Evolutionary conservation across 2,113 vertebrate genomes (phyloP).

Genomic region (Tamias sibiricus): DNA sequence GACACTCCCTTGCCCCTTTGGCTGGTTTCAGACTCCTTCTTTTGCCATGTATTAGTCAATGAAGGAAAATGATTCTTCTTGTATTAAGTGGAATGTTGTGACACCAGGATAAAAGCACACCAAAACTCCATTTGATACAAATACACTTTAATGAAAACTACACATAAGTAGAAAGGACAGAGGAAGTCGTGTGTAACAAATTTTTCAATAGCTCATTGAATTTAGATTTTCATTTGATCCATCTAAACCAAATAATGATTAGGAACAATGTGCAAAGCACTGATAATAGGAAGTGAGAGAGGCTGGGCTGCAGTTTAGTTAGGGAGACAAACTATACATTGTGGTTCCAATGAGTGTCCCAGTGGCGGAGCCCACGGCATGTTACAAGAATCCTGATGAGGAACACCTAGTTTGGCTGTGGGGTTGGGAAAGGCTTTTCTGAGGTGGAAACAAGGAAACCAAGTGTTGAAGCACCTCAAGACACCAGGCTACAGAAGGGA

Average conservation of each 20-base stretch:
- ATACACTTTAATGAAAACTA: slow-evolving; percentile 40
- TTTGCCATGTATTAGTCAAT: neutral
- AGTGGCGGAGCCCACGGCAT: neutral
- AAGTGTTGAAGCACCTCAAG: neutral
- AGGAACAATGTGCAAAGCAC: neutral
- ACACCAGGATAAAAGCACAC: neutral
- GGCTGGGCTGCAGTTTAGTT: neutral
- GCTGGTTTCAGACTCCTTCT: neutral
- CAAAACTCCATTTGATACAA: neutral
- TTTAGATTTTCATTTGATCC: neutral
- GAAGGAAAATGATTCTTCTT: neutral
- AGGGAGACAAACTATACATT: neutral
- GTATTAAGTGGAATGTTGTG: neutral
- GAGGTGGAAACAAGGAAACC: neutral
- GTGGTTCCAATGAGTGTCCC: neutral
- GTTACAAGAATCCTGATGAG: neutral
- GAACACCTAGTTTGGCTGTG: neutral
- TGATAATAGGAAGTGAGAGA: neutral
- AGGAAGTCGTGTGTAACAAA: neutral
- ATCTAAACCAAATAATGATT: neutral
- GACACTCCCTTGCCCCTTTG: neutral
- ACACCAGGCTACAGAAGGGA: neutral
- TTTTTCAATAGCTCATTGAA: neutral
- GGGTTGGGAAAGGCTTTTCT: neutral
- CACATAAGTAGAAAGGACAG: neutral